phyloP scores from a whole-genome alignment of 2,797 vertebrate genomes.

The Etheostoma perlongum region DNA sequence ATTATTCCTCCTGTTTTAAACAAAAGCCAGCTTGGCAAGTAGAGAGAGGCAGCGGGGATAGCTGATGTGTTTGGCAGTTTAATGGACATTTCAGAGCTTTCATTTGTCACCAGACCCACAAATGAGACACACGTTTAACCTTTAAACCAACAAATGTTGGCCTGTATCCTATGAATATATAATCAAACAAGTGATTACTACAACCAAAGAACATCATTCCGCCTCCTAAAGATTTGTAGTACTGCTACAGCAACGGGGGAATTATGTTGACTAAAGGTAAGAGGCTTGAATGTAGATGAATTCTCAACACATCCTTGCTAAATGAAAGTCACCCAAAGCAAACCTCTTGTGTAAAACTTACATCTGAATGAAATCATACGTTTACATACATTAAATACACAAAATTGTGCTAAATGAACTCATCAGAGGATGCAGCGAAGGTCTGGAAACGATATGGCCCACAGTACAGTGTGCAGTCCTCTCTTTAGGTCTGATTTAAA shows the following conservation, averaged over 20 bases:
- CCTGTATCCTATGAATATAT: slow-evolving; percentile 12
- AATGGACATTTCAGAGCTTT: slow-evolving; percentile 37
- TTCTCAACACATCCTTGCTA: not conserved
- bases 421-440: slow-evolving; percentile 25
- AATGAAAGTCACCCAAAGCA: slow-evolving; percentile 7
- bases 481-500: slow-evolving; percentile 82
- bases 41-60: slow-evolving; percentile 30
- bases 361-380: not conserved
- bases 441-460: slow-evolving; percentile 32
- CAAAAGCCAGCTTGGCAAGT: slow-evolving; percentile 61
- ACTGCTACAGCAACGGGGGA: not conserved
- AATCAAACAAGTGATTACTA: slow-evolving; percentile 29
- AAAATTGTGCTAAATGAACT: slow-evolving; percentile 42
- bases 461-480: slow-evolving; percentile 37
- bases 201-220: slow-evolving; percentile 6
- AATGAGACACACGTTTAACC: slow-evolving; percentile 49
- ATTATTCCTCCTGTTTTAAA: slow-evolving; percentile 73
- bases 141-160: slow-evolving; percentile 29
- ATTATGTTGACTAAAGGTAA: slow-evolving; percentile 4
- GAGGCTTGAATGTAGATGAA: slow-evolving; percentile 5
- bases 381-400: not conserved
- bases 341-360: not conserved
- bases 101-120: slow-evolving; percentile 34
- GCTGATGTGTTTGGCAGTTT: slow-evolving; percentile 35
- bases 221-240: not conserved